Conservation (phyloP, 2,797 vertebrate genomes). For the Falco biarmicus region DNA sequence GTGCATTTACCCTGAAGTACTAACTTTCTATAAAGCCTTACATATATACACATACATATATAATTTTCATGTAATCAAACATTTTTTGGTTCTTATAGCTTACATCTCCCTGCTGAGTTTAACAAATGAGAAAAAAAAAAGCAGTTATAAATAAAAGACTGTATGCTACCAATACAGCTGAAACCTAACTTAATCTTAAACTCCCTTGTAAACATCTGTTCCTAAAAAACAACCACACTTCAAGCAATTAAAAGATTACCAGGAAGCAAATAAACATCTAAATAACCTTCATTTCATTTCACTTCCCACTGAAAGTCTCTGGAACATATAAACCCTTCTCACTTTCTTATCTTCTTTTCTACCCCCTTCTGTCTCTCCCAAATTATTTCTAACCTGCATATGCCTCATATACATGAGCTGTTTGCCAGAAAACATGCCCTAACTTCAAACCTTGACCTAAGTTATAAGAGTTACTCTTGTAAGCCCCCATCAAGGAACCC, state of each 20-base stretch:
- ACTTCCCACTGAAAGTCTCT: not conserved
- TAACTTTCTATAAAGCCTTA: not conserved
- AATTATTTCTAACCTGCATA: not conserved
- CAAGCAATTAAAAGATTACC: not conserved
- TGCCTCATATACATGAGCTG: not conserved
- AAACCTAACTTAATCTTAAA: slow-evolving; percentile 13
- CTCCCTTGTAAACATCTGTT: slow-evolving; percentile 10
- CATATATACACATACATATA: not conserved
- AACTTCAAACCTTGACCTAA: not conserved
- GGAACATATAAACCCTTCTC: not conserved
- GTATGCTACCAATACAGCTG: not conserved
- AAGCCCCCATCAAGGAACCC: not conserved
- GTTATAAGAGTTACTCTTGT: not conserved
- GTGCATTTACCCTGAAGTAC: not conserved
- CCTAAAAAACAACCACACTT: not conserved
- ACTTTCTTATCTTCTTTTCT: not conserved
- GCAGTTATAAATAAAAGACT: not conserved
- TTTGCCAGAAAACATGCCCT: not conserved
- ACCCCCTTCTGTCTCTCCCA: not conserved
- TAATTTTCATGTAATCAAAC: not conserved
- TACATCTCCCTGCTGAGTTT: not conserved
- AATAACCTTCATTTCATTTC: not conserved
- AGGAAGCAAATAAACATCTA: slow-evolving; percentile 8
- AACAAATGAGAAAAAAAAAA: not conserved
- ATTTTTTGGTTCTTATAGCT: not conserved